These are phyloP conservation scores for Ivindomyrus marchei DNA, from an alignment of 2,113 vertebrate species.

Conservation along the genomic window DNA sequence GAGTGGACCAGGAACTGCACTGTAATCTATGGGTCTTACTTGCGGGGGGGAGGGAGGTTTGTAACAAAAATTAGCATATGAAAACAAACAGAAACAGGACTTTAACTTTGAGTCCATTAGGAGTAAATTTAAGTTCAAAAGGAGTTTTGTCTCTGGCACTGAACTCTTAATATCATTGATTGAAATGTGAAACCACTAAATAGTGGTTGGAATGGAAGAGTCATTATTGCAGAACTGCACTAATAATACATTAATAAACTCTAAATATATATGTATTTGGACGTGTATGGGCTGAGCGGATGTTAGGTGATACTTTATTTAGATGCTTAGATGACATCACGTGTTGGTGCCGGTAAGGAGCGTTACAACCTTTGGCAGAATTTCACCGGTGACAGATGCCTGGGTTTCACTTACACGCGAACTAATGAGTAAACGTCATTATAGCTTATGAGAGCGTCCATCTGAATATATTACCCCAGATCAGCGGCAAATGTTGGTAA, in stretches of 20 bases:
- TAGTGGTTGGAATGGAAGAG: slow-evolving; percentile 10
- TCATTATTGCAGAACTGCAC: not conserved
- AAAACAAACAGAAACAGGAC: not conserved
- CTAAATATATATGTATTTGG: not conserved
- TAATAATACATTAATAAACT: not conserved
- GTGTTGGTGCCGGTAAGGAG: not conserved
- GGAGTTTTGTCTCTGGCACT: not conserved
- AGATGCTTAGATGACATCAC: not conserved
- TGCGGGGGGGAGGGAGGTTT: not conserved
- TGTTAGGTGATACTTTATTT: not conserved
- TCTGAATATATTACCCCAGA: not conserved
- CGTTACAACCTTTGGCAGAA: not conserved
- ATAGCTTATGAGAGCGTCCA: not conserved
- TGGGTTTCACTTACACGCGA: not conserved
- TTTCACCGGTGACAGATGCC: not conserved
- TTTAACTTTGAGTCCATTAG: not conserved
- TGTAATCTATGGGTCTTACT: not conserved
- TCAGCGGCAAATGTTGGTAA: not conserved
- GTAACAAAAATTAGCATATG: not conserved
- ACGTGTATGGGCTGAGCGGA: too few species aligned
- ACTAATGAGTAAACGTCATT: not conserved
- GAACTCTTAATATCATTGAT: not conserved
- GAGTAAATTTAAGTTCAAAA: not conserved
- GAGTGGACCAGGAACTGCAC: not conserved
- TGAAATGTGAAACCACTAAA: slow-evolving; percentile 6